A percentile compares a stretch with the other conserved stretches of the same genome.
Evolutionary conservation across 2,888 invertebrate species (phyloP).

Genomic region (Thereva unica): DNA sequence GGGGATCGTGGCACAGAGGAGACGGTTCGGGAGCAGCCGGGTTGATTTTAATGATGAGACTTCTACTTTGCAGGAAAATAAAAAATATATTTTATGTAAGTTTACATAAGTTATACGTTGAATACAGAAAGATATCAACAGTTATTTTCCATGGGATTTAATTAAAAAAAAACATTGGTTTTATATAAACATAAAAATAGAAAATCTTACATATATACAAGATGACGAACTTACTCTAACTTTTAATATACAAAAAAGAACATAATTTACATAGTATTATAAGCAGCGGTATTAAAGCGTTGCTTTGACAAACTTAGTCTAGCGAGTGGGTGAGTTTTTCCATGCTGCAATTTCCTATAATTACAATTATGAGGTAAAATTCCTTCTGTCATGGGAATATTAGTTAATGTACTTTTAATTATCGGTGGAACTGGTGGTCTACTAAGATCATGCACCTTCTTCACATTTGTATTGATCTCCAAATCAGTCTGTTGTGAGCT

Average conservation of each 20-base stretch:
- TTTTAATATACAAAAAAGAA: constrained; percentile 27
- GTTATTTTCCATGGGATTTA: constrained; percentile 44
- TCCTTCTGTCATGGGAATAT: constrained; percentile 46
- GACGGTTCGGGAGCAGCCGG: not conserved
- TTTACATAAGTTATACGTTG: too few relatives aligned
- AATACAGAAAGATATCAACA: too few relatives aligned
- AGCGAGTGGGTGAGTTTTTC: constrained; percentile 89
- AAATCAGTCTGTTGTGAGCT: constrained; percentile 37
- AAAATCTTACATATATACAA: constrained; percentile 53
- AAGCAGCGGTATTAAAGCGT: constrained; percentile 75
- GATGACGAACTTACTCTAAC: constrained; percentile 36
- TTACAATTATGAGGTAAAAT: constrained; percentile 46
- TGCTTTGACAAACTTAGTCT: constrained; percentile 79
- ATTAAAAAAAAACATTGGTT: constrained; percentile 50
- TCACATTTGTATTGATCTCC: constrained; percentile 20
- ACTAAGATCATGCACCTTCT: constrained; percentile 52
- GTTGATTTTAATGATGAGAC: too few relatives aligned
- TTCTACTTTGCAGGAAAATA: too few relatives aligned
- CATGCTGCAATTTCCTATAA: constrained; percentile 80
- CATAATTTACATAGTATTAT: constrained; percentile 80
- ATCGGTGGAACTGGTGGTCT: constrained; percentile 59
- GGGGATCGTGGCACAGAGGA: not conserved
- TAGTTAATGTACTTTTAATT: constrained; percentile 41
- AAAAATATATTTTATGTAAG: too few relatives aligned
- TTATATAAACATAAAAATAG: constrained; percentile 54